These are phyloP conservation scores for Mesocricetus auratus DNA, from an alignment of 2,113 vertebrate genomes.

Conservation along the genomic window DNA sequence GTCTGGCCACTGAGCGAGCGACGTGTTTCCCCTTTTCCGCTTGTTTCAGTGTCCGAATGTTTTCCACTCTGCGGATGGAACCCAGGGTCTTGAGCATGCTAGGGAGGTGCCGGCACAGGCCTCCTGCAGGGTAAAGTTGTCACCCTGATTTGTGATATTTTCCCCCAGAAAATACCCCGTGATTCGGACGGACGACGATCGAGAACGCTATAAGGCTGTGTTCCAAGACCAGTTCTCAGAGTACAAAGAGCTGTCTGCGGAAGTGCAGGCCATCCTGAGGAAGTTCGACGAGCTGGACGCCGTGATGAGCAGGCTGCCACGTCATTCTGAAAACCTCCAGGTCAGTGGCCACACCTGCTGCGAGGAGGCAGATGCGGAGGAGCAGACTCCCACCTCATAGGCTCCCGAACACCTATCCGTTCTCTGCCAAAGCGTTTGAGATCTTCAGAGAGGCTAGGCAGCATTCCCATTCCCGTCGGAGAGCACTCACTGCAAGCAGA, in stretches of 20 bases:
- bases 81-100: background rate
- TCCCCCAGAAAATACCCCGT: slow-evolving; percentile 92
- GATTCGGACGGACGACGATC: slow-evolving; percentile 92
- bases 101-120: background rate
- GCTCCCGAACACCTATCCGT: too few species aligned
- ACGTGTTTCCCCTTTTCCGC: background rate
- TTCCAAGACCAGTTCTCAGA: slow-evolving; percentile 98
- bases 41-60: background rate
- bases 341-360: slow-evolving; percentile 83
- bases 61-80: background rate
- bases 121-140: background rate
- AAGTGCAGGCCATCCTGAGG: slow-evolving; percentile 91
- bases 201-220: slow-evolving; percentile 95
- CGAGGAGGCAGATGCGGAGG: background rate
- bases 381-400: accelerated
- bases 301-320: slow-evolving; percentile 90
- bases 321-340: slow-evolving; percentile 88
- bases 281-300: slow-evolving; percentile 93
- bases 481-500: background rate
- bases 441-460: background rate
- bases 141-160: background rate
- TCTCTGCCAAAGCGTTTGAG: background rate
- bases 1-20: background rate
- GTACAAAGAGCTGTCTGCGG: slow-evolving; percentile 95
- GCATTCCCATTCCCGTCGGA: background rate